A percentile compares a stretch with the other conserved stretches of the same genome.
Evolutionary conservation across 2,113 vertebrate genomes (phyloP).

Genomic region (Urocynchramus pylzowi): DNA sequence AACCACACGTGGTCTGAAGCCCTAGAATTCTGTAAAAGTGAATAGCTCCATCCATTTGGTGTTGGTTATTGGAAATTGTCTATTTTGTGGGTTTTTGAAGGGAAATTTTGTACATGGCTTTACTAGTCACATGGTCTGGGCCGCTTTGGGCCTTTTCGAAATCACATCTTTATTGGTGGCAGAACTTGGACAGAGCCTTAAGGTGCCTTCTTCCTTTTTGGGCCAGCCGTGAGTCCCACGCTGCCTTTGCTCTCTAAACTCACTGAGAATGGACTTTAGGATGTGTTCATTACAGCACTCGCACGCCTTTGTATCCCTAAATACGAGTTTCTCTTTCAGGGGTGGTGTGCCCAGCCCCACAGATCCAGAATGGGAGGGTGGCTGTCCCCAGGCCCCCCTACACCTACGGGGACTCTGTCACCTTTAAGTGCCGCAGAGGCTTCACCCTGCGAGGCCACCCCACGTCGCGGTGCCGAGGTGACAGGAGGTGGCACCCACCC

Average conservation of each 20-base stretch:
- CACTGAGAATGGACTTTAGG: neutral
- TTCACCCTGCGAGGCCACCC: slow-evolving; percentile 58
- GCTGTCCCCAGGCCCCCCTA: neutral
- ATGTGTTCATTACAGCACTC: neutral
- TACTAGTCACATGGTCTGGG: slow-evolving; percentile 46
- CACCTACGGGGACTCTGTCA: slow-evolving; percentile 42
- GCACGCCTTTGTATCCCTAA: rapidly evolving
- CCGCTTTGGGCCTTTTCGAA: neutral
- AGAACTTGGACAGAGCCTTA: slow-evolving; percentile 28
- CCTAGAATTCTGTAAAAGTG: slow-evolving; percentile 54
- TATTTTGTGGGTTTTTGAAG: neutral
- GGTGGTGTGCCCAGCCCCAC: slow-evolving; percentile 3
- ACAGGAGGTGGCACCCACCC: slow-evolving; percentile 51
- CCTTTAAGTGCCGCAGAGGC: slow-evolving; percentile 24
- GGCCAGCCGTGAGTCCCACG: no score
- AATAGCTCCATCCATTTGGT: slow-evolving; percentile 47
- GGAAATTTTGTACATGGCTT: slow-evolving; percentile 29
- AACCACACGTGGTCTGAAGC: slow-evolving; percentile 57
- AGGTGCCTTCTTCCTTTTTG: no score
- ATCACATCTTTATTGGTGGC: neutral
- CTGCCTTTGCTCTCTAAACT: no score
- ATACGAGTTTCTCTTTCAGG: neutral
- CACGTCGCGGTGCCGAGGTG: slow-evolving; percentile 47
- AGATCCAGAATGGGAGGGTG: neutral
- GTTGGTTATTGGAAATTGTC: neutral